Evolutionary conservation across 2,797 vertebrate species (phyloP).

Genomic region (Acipenser ruthenus): DNA sequence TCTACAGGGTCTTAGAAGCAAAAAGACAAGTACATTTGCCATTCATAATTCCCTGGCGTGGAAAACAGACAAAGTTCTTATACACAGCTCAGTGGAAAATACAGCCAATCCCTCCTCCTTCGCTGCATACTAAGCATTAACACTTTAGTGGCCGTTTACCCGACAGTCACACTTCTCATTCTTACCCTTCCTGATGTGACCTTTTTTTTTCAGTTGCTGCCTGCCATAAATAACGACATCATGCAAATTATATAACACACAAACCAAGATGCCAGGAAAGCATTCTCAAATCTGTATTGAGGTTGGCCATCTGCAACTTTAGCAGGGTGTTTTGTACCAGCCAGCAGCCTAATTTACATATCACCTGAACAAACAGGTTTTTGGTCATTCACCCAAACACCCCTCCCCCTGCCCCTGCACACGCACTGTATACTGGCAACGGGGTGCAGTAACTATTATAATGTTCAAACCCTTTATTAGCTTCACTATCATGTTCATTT

Average conservation of each 20-base stretch:
- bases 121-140: slow-evolving; percentile 32
- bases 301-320: background rate
- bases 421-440: too few relatives aligned
- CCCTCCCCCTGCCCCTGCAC: too few relatives aligned
- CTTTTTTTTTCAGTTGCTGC: too few relatives aligned
- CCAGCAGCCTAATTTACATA: background rate
- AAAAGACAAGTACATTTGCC: slow-evolving; percentile 17
- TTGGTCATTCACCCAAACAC: too few relatives aligned
- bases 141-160: slow-evolving; percentile 23
- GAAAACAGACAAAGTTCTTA: slow-evolving; percentile 44
- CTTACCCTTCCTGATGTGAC: too few relatives aligned
- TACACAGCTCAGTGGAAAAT: slow-evolving; percentile 27
- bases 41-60: slow-evolving; percentile 17
- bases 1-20: background rate
- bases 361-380: too few relatives aligned
- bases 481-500: too few relatives aligned
- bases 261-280: background rate
- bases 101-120: slow-evolving; percentile 29
- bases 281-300: background rate
- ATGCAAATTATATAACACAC: background rate
- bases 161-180: background rate
- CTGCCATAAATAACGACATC: background rate
- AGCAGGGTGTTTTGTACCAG: background rate
- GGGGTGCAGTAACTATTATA: too few relatives aligned
- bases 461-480: too few relatives aligned